Evolutionary conservation across 2,113 vertebrate species (phyloP), one percentile per base, ranked within the genome.

Genomic region (Aspidoscelis tigris): DNA sequence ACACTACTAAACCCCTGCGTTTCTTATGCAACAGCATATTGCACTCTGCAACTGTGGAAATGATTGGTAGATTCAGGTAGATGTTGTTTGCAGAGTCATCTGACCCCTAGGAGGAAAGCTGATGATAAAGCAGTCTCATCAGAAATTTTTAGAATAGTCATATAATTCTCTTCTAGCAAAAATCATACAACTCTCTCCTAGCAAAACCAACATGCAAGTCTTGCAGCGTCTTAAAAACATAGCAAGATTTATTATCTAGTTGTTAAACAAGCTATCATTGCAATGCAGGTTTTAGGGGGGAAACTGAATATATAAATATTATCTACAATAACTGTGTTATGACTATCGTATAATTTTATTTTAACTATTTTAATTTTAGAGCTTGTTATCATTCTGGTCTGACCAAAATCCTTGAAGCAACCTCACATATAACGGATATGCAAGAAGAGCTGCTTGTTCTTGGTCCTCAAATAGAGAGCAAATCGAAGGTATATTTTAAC

Each of bases 381-480:
- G 76, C 84, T 41, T 91, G 83, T 44, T 95, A 95, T 79, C 10
- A 72, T 64, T 82, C 86, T 47, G 91, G 95, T 14, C 70, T 94
- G 2, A 83, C 89, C 41, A 95, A 93, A 88, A 87, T 96, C 14
- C 77, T 81, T 78, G 94, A 95, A 88, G 88, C 92, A 47, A 90
- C 91, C 6, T 64, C 79, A 11, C 41, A 84, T 0, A 84, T 93
- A 65, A 86, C 86, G 58, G 90, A 94, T 39, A 95, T 94, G 94
- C 93, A 95, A 64, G 82, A 87, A 1, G 89, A 94, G 9, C 83
- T 95, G 41, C n/a, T 92, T 80, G 47, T 84, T 4, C 72, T 95
- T 69, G 82, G 87, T 55, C 90, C 93, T 70, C 92, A 95, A 76
- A 95, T 93, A 83, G 93, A 95, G 47, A 76, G 95, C 64, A 95